These are phyloP conservation scores for Bathybates hornii DNA, from an alignment of 2,113 vertebrate genomes.

Conservation along the genomic window DNA sequence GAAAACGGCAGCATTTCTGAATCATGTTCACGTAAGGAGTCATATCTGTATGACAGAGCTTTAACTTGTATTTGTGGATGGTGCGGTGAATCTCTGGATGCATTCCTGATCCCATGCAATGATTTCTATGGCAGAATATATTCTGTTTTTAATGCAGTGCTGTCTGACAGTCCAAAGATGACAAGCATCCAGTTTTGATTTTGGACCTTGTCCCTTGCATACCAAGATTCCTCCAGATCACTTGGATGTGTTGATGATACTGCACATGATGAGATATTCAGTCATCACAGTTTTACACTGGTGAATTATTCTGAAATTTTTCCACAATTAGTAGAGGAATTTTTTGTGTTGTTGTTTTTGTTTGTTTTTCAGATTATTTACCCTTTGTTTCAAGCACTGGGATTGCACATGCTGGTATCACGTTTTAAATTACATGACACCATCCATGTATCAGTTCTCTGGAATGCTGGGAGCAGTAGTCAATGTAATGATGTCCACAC, in stretches of 20 bases:
- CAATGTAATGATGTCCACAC: background rate
- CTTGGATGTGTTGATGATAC: background rate
- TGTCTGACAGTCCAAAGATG: rapidly evolving
- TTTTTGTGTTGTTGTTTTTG: background rate
- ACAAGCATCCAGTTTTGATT: background rate
- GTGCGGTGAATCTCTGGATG: background rate
- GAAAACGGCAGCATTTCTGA: background rate
- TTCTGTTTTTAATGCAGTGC: background rate
- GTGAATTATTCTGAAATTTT: background rate
- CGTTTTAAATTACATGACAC: background rate
- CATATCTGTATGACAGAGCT: background rate
- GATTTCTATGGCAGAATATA: background rate
- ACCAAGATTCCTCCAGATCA: background rate
- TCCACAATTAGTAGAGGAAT: background rate
- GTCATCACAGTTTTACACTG: background rate
- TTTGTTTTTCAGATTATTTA: background rate
- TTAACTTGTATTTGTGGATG: background rate
- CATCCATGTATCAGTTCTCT: background rate
- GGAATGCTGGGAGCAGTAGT: background rate
- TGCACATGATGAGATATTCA: background rate
- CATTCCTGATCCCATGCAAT: rapidly evolving
- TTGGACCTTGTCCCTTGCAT: background rate
- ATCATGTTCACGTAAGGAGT: background rate
- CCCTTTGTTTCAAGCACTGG: background rate
- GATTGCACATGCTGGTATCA: rapidly evolving